Evolutionary conservation across 1,140 invertebrate species (phyloP).

Genomic region (Drosophila baimaii): DNA sequence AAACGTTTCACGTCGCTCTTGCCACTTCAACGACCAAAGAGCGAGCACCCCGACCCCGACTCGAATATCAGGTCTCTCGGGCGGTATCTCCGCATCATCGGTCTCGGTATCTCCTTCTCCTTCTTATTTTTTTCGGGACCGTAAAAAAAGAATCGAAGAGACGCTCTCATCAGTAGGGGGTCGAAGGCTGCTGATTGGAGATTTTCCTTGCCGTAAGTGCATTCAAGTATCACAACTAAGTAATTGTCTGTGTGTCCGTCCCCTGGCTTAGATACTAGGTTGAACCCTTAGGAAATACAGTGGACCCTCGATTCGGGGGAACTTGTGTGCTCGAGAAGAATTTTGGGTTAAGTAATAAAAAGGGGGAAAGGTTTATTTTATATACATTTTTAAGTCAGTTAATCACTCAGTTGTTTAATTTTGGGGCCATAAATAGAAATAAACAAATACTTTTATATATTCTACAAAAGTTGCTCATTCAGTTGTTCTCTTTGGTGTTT

Average conservation of each 20-base stretch:
- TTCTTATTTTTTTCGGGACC: slow-evolving; percentile 7
- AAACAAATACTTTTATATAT: not conserved
- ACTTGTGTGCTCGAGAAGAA: no score
- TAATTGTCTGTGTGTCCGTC: slow-evolving; percentile 27
- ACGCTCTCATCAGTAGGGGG: slow-evolving; percentile 76
- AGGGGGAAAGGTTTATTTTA: not conserved
- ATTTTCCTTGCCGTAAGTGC: slow-evolving; percentile 76
- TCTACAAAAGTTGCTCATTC: not conserved
- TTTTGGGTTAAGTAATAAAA: not conserved
- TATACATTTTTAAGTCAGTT: not conserved
- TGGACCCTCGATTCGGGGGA: not conserved
- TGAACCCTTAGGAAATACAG: slow-evolving; percentile 45
- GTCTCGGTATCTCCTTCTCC: slow-evolving; percentile 16
- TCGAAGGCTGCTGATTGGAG: slow-evolving; percentile 70
- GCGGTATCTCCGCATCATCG: slow-evolving; percentile 3
- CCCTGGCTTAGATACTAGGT: slow-evolving; percentile 45
- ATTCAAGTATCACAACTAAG: slow-evolving; percentile 64
- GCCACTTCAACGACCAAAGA: slow-evolving; percentile 55
- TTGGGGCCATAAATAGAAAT: no score
- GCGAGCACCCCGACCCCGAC: slow-evolving; percentile 22
- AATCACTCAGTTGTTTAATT: not conserved
- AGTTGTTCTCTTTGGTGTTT: not conserved
- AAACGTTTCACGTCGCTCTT: slow-evolving; percentile 69
- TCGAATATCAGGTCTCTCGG: slow-evolving; percentile 58
- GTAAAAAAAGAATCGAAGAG: slow-evolving; percentile 34